Conservation (phyloP, 2,113 vertebrate genomes). For the Pterophyllum scalare region DNA sequence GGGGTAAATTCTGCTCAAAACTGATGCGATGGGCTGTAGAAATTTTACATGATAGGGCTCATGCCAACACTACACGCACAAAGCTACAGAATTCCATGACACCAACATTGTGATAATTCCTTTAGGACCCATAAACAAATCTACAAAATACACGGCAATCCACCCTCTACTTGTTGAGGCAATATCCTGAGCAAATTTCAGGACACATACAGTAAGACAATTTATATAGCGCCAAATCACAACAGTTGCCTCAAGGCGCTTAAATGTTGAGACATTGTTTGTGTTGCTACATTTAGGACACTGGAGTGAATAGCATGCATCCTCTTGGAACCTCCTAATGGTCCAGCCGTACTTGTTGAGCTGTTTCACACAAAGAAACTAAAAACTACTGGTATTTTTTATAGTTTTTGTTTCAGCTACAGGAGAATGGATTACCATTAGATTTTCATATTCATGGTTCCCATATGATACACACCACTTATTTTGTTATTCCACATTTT, state of each 20-base stretch:
- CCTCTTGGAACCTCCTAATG: not conserved
- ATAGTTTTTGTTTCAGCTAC: not conserved
- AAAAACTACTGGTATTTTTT: not conserved
- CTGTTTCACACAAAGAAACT: not conserved
- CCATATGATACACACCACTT: no score
- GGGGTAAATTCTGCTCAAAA: not conserved
- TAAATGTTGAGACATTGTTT: not conserved
- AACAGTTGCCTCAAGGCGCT: no score
- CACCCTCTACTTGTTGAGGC: not conserved
- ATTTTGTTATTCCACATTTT: no score
- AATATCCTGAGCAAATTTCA: not conserved
- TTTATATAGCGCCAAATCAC: no score
- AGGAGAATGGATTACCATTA: not conserved
- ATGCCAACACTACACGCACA: rapidly evolving
- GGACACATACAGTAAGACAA: rapidly evolving
- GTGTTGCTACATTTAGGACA: not conserved
- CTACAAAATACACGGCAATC: not conserved
- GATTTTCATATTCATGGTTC: no score
- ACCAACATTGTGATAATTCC: rapidly evolving
- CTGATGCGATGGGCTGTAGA: not conserved
- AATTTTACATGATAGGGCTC: no score
- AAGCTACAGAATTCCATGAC: not conserved
- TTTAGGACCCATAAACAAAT: not conserved
- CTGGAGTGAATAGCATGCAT: not conserved
- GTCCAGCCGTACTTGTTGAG: not conserved